Evolutionary conservation across 2,113 vertebrate species (phyloP), one percentile per base, ranked within the genome.

Genomic region (Astur gentilis): DNA sequence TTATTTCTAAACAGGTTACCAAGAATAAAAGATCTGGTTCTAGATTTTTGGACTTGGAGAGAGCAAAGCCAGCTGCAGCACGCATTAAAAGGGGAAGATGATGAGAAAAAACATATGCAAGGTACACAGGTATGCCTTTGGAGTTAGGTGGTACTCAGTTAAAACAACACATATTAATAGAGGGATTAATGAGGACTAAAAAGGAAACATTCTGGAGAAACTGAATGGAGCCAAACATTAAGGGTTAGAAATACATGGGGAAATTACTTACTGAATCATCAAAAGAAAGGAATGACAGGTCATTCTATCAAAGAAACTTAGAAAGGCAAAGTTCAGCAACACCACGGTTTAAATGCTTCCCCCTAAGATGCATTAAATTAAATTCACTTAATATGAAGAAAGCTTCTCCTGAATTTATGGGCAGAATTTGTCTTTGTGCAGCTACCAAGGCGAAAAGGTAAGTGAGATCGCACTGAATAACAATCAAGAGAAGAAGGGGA

Each of bases 391-490:
- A 65, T 58, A 83, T 26, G 50, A 96, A 86, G 73, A 90, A 92
- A 94, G 61, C 47, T 78, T 82, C 70, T 94, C 29, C 42, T 70
- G 66, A 89, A 92, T 87, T 93, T 75, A 83, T 29, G 32, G 83
- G 87, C 50, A 95, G 90, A 66, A 92, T 95, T 91, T 97, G 82
- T 88, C 90, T 97, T 88, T 95, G 83, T 91, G 77, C 44, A 83
- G 87, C 77, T 87, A 83, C 60, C 86, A 93, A 67, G 64, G 93
- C 93, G 44, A 75, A 70, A 66, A 85, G 87, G 83, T 72, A 75
- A 80, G 52, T 0, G 3, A 83, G 62, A 81, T 26, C 0, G 6
- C 57, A 87, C 17, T 89, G 76, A 86, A 93, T 83, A 95, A 92
- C 16, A 82, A 60, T 38, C 87, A 83, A 70, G 13, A 80, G 34